Evolutionary conservation across 37 sponge, comb jelly and placozoan species (phyloP).

Genomic region (Cliona cf. orientalis): DNA sequence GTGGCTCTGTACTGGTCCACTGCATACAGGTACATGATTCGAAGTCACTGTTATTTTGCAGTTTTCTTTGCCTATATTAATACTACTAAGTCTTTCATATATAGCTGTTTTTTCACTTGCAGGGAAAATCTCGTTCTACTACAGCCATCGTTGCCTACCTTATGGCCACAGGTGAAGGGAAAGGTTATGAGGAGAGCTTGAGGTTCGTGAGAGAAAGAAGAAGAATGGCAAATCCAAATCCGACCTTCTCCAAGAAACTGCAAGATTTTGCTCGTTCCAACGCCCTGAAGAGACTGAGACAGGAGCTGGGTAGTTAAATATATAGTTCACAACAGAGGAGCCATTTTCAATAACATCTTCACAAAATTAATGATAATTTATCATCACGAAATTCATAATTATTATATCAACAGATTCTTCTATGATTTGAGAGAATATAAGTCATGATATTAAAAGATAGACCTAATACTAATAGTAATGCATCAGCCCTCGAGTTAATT

Average conservation of each 20-base stretch:
- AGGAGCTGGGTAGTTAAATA: no score
- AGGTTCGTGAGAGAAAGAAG: slow-evolving; percentile 34
- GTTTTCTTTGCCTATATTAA: background rate
- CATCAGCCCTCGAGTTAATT: no score
- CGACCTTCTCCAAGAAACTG: slow-evolving; percentile 55
- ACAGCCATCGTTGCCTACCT: slow-evolving; percentile 80
- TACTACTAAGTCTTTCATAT: background rate
- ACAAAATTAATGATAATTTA: no score
- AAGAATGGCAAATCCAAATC: slow-evolving; percentile 88
- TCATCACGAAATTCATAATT: no score
- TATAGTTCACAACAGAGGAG: no score
- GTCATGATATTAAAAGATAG: no score
- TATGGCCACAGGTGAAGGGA: slow-evolving; percentile 50
- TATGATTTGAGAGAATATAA: no score
- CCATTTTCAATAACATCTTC: no score
- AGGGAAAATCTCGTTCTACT: slow-evolving; percentile 88
- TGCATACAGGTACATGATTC: slow-evolving; percentile 92
- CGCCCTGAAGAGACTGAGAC: slow-evolving; percentile 30
- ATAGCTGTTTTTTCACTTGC: background rate
- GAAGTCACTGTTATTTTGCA: no score
- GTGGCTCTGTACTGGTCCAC: slow-evolving; percentile 77
- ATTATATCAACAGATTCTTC: no score
- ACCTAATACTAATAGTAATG: no score
- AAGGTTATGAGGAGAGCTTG: slow-evolving; percentile 42
- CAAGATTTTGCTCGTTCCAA: slow-evolving; percentile 48